Conservation (phyloP, 2,888 invertebrate species). For the Andrena hattorfiana region DNA sequence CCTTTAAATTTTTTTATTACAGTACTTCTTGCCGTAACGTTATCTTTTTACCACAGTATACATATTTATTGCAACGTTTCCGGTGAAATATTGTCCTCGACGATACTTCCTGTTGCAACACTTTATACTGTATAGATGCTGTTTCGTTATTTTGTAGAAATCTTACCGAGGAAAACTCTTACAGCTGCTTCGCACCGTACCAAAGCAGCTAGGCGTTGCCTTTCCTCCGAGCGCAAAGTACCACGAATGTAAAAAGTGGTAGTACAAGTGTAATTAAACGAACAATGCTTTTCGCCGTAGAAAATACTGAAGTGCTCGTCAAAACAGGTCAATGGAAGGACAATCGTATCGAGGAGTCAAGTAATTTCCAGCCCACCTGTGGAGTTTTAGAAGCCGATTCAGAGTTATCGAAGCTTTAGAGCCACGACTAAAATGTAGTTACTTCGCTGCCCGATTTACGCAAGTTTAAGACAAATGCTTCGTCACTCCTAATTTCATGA, state of each 20-base stretch:
- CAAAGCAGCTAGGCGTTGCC: background rate
- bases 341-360: background rate
- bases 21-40: constrained; percentile 1
- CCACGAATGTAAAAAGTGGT: constrained; percentile 5
- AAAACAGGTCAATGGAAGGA: background rate
- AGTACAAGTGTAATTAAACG: background rate
- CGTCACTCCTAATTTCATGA: background rate
- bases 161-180: constrained; percentile 1
- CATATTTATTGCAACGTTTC: background rate
- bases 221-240: background rate
- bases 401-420: background rate
- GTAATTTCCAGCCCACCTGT: background rate
- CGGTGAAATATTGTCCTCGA: background rate
- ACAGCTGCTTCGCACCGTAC: background rate
- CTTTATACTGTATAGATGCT: background rate
- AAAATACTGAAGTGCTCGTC: constrained; percentile 8
- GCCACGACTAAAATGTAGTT: background rate
- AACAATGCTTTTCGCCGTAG: background rate
- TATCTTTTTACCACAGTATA: background rate
- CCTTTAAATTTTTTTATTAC: background rate
- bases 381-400: background rate
- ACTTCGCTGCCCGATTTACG: background rate
- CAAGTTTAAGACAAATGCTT: background rate
- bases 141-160: background rate
- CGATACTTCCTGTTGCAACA: background rate